Percentiles rank a stretch among this genome's conserved stretches.
Evolutionary conservation across 2,797 vertebrate genomes (phyloP).

Genomic region (Carapus acus): DNA sequence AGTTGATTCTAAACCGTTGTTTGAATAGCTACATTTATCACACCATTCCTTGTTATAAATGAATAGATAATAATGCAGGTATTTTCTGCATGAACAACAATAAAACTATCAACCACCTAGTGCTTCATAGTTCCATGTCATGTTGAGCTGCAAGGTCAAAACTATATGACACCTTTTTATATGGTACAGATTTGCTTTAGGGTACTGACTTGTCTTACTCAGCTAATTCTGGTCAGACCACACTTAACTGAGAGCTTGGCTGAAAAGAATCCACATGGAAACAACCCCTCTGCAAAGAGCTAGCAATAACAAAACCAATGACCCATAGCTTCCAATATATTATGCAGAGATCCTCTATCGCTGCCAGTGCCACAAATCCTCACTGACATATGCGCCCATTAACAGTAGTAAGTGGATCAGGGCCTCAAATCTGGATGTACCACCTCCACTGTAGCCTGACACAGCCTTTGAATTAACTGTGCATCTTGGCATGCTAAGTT

Average conservation of each 20-base stretch:
- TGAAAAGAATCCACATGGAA: slow-evolving; percentile 40
- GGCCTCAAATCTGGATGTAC: slow-evolving; percentile 48
- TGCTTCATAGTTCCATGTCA: neutral
- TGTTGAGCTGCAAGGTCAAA: slow-evolving; percentile 6
- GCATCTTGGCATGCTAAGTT: slow-evolving; percentile 57
- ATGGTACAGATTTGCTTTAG: slow-evolving; percentile 15
- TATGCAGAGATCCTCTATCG: slow-evolving; percentile 43
- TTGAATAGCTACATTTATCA: no score
- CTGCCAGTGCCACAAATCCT: slow-evolving; percentile 60
- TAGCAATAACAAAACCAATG: slow-evolving; percentile 55
- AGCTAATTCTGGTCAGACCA: slow-evolving; percentile 37
- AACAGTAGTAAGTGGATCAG: slow-evolving; percentile 61
- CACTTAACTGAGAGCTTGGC: slow-evolving; percentile 51
- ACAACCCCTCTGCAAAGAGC: slow-evolving; percentile 39
- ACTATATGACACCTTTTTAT: slow-evolving; percentile 19
- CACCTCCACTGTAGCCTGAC: slow-evolving; percentile 61
- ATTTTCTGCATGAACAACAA: no score
- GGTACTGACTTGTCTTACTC: slow-evolving; percentile 16
- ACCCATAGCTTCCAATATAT: slow-evolving; percentile 61
- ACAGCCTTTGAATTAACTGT: slow-evolving; percentile 68
- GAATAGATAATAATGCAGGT: no score
- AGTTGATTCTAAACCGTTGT: no score
- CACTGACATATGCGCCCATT: slow-evolving; percentile 64
- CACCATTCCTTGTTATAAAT: no score
- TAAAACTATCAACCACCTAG: slow-evolving; percentile 1